A percentile compares a stretch with the other conserved stretches of the same genome.
Evolutionary conservation across 2,113 vertebrate species (phyloP).

Genomic region (Periophthalmodon schlosseri): DNA sequence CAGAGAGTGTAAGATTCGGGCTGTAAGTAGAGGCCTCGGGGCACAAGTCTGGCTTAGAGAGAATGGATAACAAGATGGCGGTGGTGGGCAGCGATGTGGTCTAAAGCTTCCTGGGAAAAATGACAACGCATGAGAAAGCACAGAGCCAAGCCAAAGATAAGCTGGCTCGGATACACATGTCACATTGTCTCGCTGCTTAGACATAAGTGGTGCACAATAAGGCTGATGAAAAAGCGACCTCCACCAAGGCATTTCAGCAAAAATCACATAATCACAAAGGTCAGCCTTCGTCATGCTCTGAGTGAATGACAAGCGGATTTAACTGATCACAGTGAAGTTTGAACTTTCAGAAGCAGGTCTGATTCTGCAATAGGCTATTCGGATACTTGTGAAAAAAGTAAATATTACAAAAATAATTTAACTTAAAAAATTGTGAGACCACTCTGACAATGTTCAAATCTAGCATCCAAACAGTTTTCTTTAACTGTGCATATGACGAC

Average conservation of each 20-base stretch:
- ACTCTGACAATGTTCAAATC: too few species aligned
- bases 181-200: not conserved
- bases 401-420: too few species aligned
- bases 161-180: slow-evolving; percentile 68
- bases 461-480: too few species aligned
- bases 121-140: slow-evolving; percentile 48
- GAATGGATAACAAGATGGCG: slow-evolving; percentile 41
- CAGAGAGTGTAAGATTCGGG: slow-evolving; percentile 62
- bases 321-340: too few species aligned
- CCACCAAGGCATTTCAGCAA: not conserved
- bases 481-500: too few species aligned
- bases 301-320: too few species aligned
- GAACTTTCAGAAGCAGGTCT: too few species aligned
- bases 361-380: too few species aligned
- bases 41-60: slow-evolving; percentile 55
- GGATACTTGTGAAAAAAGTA: too few species aligned
- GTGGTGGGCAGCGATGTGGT: not conserved
- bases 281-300: too few species aligned
- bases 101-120: slow-evolving; percentile 11
- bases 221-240: not conserved
- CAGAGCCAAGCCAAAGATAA: slow-evolving; percentile 97
- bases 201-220: not conserved
- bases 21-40: slow-evolving; percentile 61
- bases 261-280: too few species aligned
- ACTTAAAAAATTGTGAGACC: too few species aligned